phyloP scores from a whole-genome alignment of 2,797 vertebrate species.

The Bradypodion pumilum region DNA sequence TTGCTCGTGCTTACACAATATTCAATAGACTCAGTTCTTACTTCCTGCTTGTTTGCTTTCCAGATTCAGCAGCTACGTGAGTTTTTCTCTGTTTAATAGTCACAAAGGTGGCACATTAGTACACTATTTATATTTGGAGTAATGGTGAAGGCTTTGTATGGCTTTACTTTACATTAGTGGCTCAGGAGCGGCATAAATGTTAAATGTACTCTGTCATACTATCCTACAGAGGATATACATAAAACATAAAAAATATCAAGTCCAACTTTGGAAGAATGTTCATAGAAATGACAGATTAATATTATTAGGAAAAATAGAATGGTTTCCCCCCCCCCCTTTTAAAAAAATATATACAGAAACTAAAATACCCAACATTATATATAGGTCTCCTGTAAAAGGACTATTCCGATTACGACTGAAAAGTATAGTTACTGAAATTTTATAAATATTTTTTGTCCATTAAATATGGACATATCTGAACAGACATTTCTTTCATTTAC shows the following conservation, averaged over 20 bases:
- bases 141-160: neutral
- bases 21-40: neutral
- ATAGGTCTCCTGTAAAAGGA: neutral
- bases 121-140: neutral
- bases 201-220: no score
- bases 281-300: neutral
- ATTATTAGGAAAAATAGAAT: neutral
- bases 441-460: constrained; percentile 69
- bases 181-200: no score
- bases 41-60: neutral
- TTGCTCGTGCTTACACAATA: neutral
- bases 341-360: neutral
- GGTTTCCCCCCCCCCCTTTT: neutral
- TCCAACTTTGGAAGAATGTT: neutral
- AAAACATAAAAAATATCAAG: neutral
- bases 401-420: constrained; percentile 5
- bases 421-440: neutral
- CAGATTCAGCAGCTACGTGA: neutral
- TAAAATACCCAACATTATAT: neutral
- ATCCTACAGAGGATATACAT: neutral
- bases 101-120: neutral
- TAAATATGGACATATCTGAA: constrained; percentile 58
- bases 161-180: no score
- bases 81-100: neutral
- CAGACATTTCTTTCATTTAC: constrained; percentile 76